Percentiles rank a stretch among this genome's conserved stretches.
phyloP scores from a whole-genome alignment of 2,113 vertebrate species.

The Apodemus sylvaticus region DNA sequence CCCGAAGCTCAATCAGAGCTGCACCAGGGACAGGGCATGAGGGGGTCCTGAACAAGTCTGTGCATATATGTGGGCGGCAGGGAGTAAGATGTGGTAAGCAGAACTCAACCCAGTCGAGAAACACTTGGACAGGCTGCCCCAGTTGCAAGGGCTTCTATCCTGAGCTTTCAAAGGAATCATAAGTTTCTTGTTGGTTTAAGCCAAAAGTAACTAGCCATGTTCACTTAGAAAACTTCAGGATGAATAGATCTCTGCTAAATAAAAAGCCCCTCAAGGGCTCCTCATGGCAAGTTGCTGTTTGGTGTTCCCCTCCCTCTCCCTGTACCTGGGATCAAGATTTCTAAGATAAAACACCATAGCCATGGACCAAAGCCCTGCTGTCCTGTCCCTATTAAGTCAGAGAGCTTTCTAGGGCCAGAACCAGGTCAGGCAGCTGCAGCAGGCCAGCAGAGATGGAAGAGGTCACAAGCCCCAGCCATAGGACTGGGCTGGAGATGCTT shows the following conservation, averaged over 20 bases:
- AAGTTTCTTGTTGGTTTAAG: background rate
- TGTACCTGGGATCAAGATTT: background rate
- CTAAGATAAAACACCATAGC: background rate
- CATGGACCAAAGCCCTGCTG: background rate
- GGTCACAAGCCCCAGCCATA: background rate
- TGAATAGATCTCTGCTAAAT: background rate
- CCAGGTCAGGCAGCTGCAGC: background rate
- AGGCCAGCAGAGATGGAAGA: background rate
- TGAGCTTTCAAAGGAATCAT: background rate
- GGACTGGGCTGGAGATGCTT: background rate
- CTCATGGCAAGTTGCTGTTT: background rate
- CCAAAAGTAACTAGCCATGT: background rate
- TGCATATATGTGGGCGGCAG: fast-evolving
- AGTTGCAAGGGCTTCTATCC: background rate
- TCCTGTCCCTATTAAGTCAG: background rate
- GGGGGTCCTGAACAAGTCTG: background rate
- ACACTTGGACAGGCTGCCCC: fast-evolving
- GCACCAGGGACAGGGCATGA: no score
- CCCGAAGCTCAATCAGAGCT: background rate
- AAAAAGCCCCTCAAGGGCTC: background rate
- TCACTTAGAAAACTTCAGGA: background rate
- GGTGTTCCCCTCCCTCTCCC: background rate
- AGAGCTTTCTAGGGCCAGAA: background rate
- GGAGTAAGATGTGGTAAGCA: background rate
- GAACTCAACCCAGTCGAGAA: background rate